Evolutionary conservation across 2,888 invertebrate genomes (phyloP).

Genomic region (Hydrotaea diabolus): DNA sequence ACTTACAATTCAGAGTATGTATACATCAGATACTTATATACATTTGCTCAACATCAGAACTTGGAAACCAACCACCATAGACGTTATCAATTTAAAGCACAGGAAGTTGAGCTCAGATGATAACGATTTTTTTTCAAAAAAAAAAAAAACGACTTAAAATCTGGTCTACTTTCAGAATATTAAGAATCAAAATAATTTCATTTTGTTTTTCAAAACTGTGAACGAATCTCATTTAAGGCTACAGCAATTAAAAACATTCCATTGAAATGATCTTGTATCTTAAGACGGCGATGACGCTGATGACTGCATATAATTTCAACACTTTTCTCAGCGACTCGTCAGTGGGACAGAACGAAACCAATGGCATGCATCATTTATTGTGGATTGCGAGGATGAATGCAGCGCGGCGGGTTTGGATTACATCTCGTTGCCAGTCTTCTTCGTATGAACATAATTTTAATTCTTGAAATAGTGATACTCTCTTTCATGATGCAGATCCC

Average conservation of each 20-base stretch:
- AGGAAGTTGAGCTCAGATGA: background rate
- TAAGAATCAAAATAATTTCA: background rate
- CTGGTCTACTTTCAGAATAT: no score
- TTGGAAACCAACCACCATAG: no score
- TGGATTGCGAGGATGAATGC: background rate
- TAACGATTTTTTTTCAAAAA: background rate
- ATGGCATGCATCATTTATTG: background rate
- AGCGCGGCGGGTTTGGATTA: background rate
- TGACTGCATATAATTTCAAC: background rate
- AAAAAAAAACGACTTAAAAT: background rate
- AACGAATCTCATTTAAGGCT: background rate
- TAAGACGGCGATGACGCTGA: background rate
- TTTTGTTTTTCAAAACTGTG: background rate
- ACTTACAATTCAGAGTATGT: no score
- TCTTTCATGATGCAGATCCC: no score
- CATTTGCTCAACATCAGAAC: background rate
- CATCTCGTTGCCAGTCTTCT: background rate
- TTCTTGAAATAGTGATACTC: conserved; percentile 6
- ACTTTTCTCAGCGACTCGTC: background rate
- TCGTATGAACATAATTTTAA: conserved; percentile 2
- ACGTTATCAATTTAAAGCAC: conserved; percentile 2
- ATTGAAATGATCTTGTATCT: background rate
- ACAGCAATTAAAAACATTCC: background rate
- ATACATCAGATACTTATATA: no score
- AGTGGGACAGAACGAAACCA: background rate